Evolutionary conservation across 2,888 invertebrate species (phyloP), one percentile per base, ranked within the genome.

Genomic region (Theristus sp.): DNA sequence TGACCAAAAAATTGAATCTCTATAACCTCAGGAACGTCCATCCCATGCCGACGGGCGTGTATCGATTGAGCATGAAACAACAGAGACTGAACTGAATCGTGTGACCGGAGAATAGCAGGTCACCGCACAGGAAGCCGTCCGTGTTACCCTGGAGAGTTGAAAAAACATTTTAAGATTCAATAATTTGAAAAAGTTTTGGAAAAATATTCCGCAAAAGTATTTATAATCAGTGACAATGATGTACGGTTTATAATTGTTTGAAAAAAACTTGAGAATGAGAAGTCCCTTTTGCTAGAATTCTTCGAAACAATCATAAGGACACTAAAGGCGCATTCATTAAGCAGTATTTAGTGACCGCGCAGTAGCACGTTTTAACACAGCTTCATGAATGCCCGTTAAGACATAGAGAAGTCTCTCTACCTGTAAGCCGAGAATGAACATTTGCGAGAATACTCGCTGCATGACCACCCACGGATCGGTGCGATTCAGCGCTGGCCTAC

Each of bases 371-470:
- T 22, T 52, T 13, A 17, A n/a, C 24, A 54, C 20, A n/a, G n/a
- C 17, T 54, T 24, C 20, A 54, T 20, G 55, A 54, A 54, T 24
- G 26, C 13, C 20, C 30, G n/a, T n/a, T n/a, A n/a, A n/a, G n/a
- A n/a, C n/a, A n/a, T n/a, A n/a, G n/a, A n/a, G n/a, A 59, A n/a
- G 25, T 26, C 49, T 58, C 20, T 52, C 17, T 26, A 38, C 28
- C 65, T 70, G 71, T 56, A 72, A 67, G n/a, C 71, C 71, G 53
- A 71, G 61, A 24, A 67, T 65, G 27, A 69, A 63, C n/a, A 67
- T 67, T 64, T 72, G 72, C 58, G 68, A 69, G 25, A 68, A 58
- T 1, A 68, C 59, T 1, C 70, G 62, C 20, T 56, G 49, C 38
- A 68, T 68, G 2, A 66, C 61, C 22, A 57, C n/a, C 29, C 64